phyloP scores from a whole-genome alignment of 2,888 invertebrate genomes.

The Sepiola atlantica region DNA sequence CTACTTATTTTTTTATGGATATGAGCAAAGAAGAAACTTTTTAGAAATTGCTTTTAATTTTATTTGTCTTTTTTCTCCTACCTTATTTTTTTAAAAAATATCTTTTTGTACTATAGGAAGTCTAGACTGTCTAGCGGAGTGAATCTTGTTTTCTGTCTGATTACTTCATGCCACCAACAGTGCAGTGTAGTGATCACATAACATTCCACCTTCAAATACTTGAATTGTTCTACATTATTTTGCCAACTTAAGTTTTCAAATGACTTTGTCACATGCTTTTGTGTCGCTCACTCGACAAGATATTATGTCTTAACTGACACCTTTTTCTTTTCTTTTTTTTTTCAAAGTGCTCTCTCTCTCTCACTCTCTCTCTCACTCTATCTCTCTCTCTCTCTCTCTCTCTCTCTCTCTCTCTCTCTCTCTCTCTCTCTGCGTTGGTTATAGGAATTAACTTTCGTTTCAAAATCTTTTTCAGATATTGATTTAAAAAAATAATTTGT shows the following conservation, averaged over 20 bases:
- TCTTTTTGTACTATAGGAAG: neutral
- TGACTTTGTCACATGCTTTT: slow-evolving; percentile 5
- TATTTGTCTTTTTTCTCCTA: neutral
- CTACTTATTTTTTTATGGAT: neutral
- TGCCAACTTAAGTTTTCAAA: neutral
- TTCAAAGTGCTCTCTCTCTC: neutral
- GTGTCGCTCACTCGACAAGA: neutral
- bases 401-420: neutral
- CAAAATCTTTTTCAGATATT: neutral
- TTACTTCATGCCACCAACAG: neutral
- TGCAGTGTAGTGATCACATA: neutral
- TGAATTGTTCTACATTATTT: neutral
- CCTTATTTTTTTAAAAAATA: neutral
- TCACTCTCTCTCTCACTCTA: neutral
- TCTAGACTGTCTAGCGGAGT: neutral
- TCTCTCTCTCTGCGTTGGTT: neutral
- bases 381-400: no score
- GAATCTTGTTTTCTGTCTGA: neutral
- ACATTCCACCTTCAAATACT: neutral
- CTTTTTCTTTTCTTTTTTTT: no score
- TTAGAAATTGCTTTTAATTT: neutral
- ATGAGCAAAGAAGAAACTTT: neutral
- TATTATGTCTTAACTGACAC: neutral
- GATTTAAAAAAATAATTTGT: neutral
- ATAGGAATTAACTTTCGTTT: neutral